A percentile compares a stretch with the other conserved stretches of the same genome.
Evolutionary conservation across 2,888 invertebrate genomes (phyloP).

Genomic region (Didymodactylos carnosus): DNA sequence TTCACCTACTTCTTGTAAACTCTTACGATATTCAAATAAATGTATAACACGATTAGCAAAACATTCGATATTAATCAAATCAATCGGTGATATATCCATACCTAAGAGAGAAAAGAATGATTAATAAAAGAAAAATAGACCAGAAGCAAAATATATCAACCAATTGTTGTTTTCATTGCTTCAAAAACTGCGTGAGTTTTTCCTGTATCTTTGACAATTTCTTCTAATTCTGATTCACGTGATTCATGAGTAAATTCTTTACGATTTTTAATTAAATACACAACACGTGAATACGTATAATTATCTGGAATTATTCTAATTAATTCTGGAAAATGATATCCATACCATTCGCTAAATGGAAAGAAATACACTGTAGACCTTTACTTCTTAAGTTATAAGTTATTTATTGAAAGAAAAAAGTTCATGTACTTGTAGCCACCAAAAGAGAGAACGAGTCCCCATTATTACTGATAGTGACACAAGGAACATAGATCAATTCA

Average conservation of each 20-base stretch:
- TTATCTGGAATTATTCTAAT: conserved; percentile 86
- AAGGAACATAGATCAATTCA: too few species aligned
- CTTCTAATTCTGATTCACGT: conserved; percentile 59
- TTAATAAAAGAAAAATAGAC: too few species aligned
- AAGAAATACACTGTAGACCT: not conserved
- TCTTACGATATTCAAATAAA: conserved; percentile 66
- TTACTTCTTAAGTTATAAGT: too few species aligned
- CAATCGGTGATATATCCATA: conserved; percentile 89
- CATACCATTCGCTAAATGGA: conserved; percentile 69
- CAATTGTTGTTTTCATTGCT: conserved; percentile 74
- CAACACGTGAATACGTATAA: conserved; percentile 58
- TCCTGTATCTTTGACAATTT: conserved; percentile 63
- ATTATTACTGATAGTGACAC: too few species aligned
- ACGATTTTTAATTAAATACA: conserved; percentile 52
- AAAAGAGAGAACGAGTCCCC: too few species aligned
- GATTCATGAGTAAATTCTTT: conserved; percentile 57
- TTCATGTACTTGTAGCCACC: too few species aligned
- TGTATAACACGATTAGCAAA: conserved; percentile 72
- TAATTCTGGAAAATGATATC: conserved; percentile 97
- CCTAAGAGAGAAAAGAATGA: too few species aligned
- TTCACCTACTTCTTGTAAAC: conserved; percentile 45
- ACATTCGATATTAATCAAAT: conserved; percentile 79
- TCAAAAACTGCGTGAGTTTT: conserved; percentile 76
- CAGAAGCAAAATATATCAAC: too few species aligned
- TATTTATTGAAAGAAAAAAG: too few species aligned